Evolutionary conservation across 2,797 vertebrate species (phyloP).

Genomic region (Mus spretus): DNA sequence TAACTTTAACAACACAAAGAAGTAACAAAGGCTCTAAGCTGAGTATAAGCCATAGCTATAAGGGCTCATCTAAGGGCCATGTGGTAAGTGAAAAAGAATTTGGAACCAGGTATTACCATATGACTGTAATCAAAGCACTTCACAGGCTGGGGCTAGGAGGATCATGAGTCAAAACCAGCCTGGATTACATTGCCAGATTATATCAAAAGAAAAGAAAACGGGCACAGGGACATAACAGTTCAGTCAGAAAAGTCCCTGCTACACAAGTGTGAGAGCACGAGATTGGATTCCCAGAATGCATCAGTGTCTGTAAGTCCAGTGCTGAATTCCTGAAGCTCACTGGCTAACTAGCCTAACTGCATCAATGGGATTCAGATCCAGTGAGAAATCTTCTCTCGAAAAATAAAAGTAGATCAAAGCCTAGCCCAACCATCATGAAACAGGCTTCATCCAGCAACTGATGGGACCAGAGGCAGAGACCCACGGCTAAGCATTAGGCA

Average conservation of each 20-base stretch:
- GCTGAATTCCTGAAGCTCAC: neutral
- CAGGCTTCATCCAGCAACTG: neutral
- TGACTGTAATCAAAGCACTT: neutral
- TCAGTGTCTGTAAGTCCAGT: neutral
- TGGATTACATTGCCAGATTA: neutral
- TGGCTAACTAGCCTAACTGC: neutral
- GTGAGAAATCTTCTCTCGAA: neutral
- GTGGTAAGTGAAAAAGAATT: conserved; percentile 37
- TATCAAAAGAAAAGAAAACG: neutral
- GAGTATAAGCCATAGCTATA: neutral
- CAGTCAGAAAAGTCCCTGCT: neutral
- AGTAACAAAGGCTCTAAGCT: neutral
- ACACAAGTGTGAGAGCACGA: neutral
- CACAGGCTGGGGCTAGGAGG: neutral
- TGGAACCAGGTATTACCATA: neutral
- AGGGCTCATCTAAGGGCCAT: neutral
- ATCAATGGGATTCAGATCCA: neutral
- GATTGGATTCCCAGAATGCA: neutral
- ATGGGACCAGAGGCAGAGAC: neutral
- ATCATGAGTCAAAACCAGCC: neutral
- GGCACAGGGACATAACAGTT: too few relatives aligned
- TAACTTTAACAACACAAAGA: conserved; percentile 37
- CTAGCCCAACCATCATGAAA: neutral
- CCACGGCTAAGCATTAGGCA: neutral
- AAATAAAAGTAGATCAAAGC: neutral